Evolutionary conservation across 2,888 invertebrate species (phyloP), one percentile per base, ranked within the genome.

Genomic region (Buathra laborator): DNA sequence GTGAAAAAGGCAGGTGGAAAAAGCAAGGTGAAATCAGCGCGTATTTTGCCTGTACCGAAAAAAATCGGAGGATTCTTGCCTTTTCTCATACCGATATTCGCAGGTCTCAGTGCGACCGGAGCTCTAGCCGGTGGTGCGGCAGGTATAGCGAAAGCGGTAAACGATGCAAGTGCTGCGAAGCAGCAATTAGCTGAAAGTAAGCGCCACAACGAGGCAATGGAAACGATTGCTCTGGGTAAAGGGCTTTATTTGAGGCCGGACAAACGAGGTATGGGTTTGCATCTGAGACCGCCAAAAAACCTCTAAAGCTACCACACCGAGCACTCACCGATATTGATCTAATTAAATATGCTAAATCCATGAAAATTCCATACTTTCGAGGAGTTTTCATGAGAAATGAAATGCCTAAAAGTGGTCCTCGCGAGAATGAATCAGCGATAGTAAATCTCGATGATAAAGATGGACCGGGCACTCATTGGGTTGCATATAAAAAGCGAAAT

Each of bases 341-440:
- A 72, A 48, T 71, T 32, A 88, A 87, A 67, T 81, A 85, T 74
- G 83, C 77, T 6, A 68, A 75, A 67, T 44, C 56, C 64, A 62
- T 89, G 70, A 76, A 84, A 53, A 88, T 89, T 66, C 86, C 84
- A 51, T 32, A 85, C 68, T 89, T 89, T 79, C 82, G 86, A 37
- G 92, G 91, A 29, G 88, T 91, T 88, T 90, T 89, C 64, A 93
- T 93, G 89, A 89, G 92, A 78, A 92, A 93, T 89, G 90, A 90
- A 83, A 91, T 94, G 72, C 94, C 92, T 59, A 71, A 53, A 66
- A 85, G 80, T 71, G 78, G 68, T 4, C 82, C 87, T 53, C 53
- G 71, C 24, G 24, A 24, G 24, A 24, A 24, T 24, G 24, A 24
- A 24, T 24, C 24, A 37, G 9, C 37, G 5, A 37, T 37, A 37